Percentiles rank a stretch among this genome's conserved stretches.
These are phyloP conservation scores for Anneissia japonica DNA, from an alignment of 35 echinoderm and acorn worm genomes.

Conservation along the genomic window DNA sequence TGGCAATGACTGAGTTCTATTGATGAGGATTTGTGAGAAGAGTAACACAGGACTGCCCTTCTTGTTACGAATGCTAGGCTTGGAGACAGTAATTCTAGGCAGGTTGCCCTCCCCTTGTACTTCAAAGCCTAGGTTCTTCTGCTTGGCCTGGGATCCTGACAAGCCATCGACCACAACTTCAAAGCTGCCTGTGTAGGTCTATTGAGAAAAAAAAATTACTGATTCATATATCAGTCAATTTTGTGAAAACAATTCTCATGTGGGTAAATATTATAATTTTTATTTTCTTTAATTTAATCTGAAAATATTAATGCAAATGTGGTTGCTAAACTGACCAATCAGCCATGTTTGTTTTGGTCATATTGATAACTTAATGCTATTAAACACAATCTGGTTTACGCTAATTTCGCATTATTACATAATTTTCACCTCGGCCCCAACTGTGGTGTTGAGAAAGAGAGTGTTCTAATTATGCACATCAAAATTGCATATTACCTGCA, in stretches of 20 bases:
- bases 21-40: conserved; percentile 64
- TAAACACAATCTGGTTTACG: too few relatives aligned
- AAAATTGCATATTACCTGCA: too few relatives aligned
- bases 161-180: conserved; percentile 82
- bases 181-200: conserved; percentile 88
- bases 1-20: conserved; percentile 68
- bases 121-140: conserved; percentile 78
- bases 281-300: too few relatives aligned
- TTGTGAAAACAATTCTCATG: too few relatives aligned
- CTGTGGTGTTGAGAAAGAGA: too few relatives aligned
- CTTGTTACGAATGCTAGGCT: conserved; percentile 88
- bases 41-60: conserved; percentile 81
- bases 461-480: too few relatives aligned
- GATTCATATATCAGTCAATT: not conserved
- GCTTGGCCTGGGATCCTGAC: conserved; percentile 69
- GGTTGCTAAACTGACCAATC: too few relatives aligned
- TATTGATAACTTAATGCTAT: too few relatives aligned
- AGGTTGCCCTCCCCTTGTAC: conserved; percentile 98
- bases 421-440: too few relatives aligned
- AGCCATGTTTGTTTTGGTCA: too few relatives aligned
- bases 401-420: too few relatives aligned
- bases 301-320: not conserved
- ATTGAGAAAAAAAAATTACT: conserved; percentile 2
- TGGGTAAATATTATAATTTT: too few relatives aligned
- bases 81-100: conserved; percentile 72